Conservation (phyloP, 2,888 invertebrate genomes). For the Ophion ellenae region DNA sequence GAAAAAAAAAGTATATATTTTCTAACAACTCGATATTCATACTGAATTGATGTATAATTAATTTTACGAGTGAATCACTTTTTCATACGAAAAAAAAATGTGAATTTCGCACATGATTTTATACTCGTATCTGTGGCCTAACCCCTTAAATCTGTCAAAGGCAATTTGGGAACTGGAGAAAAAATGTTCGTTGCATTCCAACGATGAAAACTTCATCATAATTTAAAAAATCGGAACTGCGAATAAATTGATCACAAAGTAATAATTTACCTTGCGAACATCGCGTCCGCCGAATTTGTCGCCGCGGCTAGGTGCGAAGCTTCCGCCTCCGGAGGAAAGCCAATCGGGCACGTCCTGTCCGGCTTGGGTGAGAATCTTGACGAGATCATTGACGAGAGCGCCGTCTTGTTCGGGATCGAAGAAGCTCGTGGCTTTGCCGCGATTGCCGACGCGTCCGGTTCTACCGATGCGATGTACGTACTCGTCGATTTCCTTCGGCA, state of each 20-base stretch:
- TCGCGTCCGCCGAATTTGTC: slow-evolving; percentile 90
- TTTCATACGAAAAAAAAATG: too few species aligned
- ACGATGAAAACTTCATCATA: too few species aligned
- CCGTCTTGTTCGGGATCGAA: slow-evolving; percentile 87
- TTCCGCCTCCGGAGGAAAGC: slow-evolving; percentile 84
- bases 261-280: slow-evolving; percentile 86
- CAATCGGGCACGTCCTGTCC: slow-evolving; percentile 91
- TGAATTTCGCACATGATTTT: too few species aligned
- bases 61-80: too few species aligned
- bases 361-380: slow-evolving; percentile 91
- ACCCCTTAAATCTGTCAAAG: too few species aligned
- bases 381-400: slow-evolving; percentile 87
- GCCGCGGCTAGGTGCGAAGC: slow-evolving; percentile 72
- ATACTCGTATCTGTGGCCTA: too few species aligned
- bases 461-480: slow-evolving; percentile 98
- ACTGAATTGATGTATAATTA: too few species aligned
- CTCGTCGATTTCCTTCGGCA: slow-evolving; percentile 95
- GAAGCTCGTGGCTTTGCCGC: slow-evolving; percentile 94
- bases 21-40: too few species aligned
- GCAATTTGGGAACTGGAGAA: too few species aligned
- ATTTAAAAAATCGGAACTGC: not conserved
- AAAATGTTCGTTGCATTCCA: too few species aligned
- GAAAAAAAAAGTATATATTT: too few species aligned
- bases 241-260: not conserved
- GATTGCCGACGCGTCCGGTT: slow-evolving; percentile 96